Evolutionary conservation across 2,888 invertebrate species (phyloP).

Genomic region (Falcaria lacertinaria): DNA sequence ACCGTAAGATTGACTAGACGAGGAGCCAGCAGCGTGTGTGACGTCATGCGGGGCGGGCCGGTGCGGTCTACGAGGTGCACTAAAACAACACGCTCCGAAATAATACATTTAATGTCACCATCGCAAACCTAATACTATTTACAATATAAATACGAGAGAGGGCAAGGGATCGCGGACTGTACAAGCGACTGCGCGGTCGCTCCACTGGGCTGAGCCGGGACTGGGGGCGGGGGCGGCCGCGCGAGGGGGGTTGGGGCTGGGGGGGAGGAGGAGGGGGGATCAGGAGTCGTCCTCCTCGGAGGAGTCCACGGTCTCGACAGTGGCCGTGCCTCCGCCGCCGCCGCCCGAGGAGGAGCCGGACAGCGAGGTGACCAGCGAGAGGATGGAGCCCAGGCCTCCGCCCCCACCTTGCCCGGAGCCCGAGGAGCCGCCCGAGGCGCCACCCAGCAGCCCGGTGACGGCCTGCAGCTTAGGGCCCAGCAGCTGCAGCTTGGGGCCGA

Average conservation of each 20-base stretch:
- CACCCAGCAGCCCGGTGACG: slow-evolving; percentile 76
- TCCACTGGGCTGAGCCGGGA: neutral
- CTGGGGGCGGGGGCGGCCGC: slow-evolving; percentile 4
- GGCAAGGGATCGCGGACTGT: slow-evolving; percentile 47
- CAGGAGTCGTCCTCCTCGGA: slow-evolving; percentile 69
- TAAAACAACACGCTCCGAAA: slow-evolving; percentile 52
- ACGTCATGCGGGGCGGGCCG: slow-evolving; percentile 5
- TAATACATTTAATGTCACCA: slow-evolving; percentile 69
- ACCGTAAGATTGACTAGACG: no score
- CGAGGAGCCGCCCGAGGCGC: slow-evolving; percentile 77
- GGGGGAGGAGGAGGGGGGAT: slow-evolving; percentile 22
- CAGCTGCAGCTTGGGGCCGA: slow-evolving; percentile 85
- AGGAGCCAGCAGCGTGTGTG: no score
- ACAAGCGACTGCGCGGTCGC: slow-evolving; percentile 35
- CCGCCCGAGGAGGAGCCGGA: slow-evolving; percentile 72
- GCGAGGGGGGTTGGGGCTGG: slow-evolving; percentile 16
- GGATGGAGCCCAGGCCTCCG: slow-evolving; percentile 67
- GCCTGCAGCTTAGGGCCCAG: slow-evolving; percentile 83
- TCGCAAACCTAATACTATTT: slow-evolving; percentile 70
- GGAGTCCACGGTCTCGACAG: slow-evolving; percentile 69
- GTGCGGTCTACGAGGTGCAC: slow-evolving; percentile 40
- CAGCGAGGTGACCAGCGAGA: slow-evolving; percentile 68
- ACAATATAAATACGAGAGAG: slow-evolving; percentile 68
- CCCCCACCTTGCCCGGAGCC: slow-evolving; percentile 78
- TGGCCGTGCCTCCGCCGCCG: slow-evolving; percentile 46